Evolutionary conservation across 2,797 vertebrate species (phyloP).

Genomic region (Hippoglossus hippoglossus): DNA sequence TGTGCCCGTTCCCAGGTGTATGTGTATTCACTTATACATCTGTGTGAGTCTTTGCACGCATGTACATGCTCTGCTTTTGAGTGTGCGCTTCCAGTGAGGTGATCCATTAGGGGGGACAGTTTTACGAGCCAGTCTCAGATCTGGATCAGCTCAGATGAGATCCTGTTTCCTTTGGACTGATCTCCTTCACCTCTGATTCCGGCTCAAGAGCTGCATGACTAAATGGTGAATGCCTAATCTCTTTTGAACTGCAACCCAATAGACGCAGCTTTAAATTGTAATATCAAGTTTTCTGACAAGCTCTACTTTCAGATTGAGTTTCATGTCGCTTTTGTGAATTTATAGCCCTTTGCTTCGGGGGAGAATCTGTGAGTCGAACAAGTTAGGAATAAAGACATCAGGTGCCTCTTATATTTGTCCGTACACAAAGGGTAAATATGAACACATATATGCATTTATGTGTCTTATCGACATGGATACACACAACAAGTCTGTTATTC

Average conservation of each 20-base stretch:
- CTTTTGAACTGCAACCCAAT: constrained; percentile 81
- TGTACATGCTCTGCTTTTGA: constrained; percentile 20
- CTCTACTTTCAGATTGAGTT: constrained; percentile 81
- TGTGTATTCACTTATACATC: constrained; percentile 22
- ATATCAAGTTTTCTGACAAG: constrained; percentile 78
- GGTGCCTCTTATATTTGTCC: constrained; percentile 19
- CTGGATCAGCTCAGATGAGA: constrained; percentile 77
- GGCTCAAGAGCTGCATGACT: constrained; percentile 79
- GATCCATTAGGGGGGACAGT: constrained; percentile 79
- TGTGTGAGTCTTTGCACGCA: constrained; percentile 29
- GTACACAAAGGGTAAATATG: background rate
- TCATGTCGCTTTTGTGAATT: constrained; percentile 65
- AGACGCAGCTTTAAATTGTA: constrained; percentile 76
- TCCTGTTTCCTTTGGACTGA: constrained; percentile 80
- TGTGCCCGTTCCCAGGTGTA: constrained; percentile 15
- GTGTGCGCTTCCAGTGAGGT: constrained; percentile 51
- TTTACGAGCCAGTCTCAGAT: constrained; percentile 80
- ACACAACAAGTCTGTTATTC: constrained; percentile 30
- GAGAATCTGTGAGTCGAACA: constrained; percentile 16
- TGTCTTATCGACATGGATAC: background rate
- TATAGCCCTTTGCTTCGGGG: constrained; percentile 41
- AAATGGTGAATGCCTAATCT: constrained; percentile 82
- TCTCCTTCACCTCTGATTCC: constrained; percentile 76
- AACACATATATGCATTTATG: background rate
- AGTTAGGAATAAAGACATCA: constrained; percentile 29